Percentiles rank a stretch among this genome's conserved stretches.
These are phyloP conservation scores for Bombus ignitus DNA, from an alignment of 1,140 invertebrate species.

Conservation along the genomic window DNA sequence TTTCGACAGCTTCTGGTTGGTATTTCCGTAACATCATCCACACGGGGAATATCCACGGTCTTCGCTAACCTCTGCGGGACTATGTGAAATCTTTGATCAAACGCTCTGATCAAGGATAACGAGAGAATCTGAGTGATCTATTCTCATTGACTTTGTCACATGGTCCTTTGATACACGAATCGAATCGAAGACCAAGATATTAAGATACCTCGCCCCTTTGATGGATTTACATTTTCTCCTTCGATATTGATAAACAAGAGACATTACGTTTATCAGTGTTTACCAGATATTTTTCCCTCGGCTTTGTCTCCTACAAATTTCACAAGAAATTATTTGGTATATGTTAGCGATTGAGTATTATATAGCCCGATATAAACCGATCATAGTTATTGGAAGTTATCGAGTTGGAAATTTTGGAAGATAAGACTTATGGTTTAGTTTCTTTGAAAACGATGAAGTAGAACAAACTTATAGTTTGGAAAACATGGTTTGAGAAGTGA, in stretches of 20 bases:
- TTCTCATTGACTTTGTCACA: slow-evolving; percentile 20
- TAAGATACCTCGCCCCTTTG: not conserved
- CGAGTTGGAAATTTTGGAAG: not conserved
- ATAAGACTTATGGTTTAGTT: not conserved
- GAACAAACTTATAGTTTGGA: too few species aligned
- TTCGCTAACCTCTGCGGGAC: not conserved
- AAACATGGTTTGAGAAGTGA: too few species aligned
- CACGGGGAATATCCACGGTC: slow-evolving; percentile 19
- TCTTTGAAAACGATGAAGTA: too few species aligned
- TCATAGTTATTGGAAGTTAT: too few species aligned
- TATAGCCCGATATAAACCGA: too few species aligned
- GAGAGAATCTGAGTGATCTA: slow-evolving; percentile 17
- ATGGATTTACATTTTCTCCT: not conserved
- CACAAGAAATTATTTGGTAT: not conserved
- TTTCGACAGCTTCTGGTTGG: not conserved
- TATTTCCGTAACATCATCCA: slow-evolving; percentile 5
- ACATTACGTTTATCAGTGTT: not conserved
- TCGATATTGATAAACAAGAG: not conserved
- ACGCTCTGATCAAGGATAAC: slow-evolving; percentile 41
- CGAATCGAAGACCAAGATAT: slow-evolving; percentile 4
- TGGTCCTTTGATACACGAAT: slow-evolving; percentile 16
- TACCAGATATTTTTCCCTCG: not conserved
- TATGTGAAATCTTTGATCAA: slow-evolving; percentile 24
- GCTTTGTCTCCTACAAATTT: not conserved
- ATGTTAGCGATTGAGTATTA: not conserved